Evolutionary conservation across 2,797 vertebrate species (phyloP), one percentile per base, ranked within the genome.

Genomic region (Periparus ater): DNA sequence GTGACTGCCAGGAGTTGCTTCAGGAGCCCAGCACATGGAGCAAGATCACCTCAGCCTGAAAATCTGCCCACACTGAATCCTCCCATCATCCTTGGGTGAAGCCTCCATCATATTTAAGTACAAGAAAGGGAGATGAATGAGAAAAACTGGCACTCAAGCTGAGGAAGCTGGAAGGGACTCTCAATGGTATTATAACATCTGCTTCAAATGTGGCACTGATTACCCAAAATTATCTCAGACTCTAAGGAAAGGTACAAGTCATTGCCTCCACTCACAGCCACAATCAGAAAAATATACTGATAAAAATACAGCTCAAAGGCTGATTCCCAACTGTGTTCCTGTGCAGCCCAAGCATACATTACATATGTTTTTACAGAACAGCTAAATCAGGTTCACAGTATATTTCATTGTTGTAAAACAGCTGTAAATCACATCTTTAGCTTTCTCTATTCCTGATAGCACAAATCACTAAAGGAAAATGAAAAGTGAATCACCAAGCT

Each of bases 361-460:
- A 21, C 40, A 53, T 27, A 17, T 0, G 0, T 45, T 54, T 32
- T 9, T 40, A 70, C 1, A 76, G 63, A 88, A 45, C 13, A 51
- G 63, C 32, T 47, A 72, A 70, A 47, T 60, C 17, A 40, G 11
- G 17, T 45, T 62, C n/a, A 29, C 58, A 55, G 8, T 60, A 23
- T 11, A 70, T 42, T 48, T 77, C 18, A 70, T 30, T 91, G 72
- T 54, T 45, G 8, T 32, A 66, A 58, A 65, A 32, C 27, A 74
- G 38, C 16, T 42, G 22, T 44, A 68, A 70, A 61, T 30, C 17
- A 66, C 2, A 4, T 50, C 66, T 73, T 76, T 82, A 82, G 17
- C 13, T 36, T 81, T 63, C 25, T 66, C 36, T 68, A 19, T 42
- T 67, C 45, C 44, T 87, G 29, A 45, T 27, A 81, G 63, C 29